Conservation (phyloP, 1,140 invertebrate species). For the Leptinotarsa defecta region DNA sequence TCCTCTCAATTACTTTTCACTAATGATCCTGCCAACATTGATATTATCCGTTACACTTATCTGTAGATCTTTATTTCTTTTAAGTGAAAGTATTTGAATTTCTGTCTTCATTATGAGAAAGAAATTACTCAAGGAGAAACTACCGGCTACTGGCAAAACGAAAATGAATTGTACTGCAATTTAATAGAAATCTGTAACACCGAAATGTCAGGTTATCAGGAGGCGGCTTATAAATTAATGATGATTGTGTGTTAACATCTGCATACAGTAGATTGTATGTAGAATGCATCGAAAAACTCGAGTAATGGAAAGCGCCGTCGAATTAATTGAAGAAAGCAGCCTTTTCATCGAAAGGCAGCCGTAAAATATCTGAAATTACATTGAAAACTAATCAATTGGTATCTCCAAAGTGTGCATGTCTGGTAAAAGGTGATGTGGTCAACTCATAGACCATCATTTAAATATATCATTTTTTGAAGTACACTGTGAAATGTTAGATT, state of each 20-base stretch:
- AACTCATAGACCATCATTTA: too few relatives aligned
- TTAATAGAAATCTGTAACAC: conserved; percentile 3
- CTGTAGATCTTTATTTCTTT: not conserved
- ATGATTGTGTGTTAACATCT: not conserved
- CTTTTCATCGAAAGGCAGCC: too few relatives aligned
- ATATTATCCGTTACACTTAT: not conserved
- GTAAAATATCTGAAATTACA: too few relatives aligned
- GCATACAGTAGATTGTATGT: not conserved
- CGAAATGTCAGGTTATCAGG: not conserved
- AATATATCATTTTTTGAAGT: too few relatives aligned
- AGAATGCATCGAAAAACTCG: not conserved
- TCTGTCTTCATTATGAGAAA: not conserved
- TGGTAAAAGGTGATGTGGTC: too few relatives aligned
- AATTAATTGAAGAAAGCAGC: too few relatives aligned
- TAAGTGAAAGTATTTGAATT: not conserved
- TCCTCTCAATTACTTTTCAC: too few relatives aligned
- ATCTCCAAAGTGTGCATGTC: too few relatives aligned
- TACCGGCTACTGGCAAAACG: not conserved
- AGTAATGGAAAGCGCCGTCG: not conserved
- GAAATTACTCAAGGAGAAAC: not conserved
- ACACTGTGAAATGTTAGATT: too few relatives aligned
- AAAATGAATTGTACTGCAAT: not conserved
- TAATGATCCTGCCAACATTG: not conserved
- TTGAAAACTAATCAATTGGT: too few relatives aligned
- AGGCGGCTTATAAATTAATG: not conserved